Percentiles rank a stretch among this genome's conserved stretches.
phyloP scores from a whole-genome alignment of 2,113 vertebrate species.

The Ailuropoda melanoleuca region DNA sequence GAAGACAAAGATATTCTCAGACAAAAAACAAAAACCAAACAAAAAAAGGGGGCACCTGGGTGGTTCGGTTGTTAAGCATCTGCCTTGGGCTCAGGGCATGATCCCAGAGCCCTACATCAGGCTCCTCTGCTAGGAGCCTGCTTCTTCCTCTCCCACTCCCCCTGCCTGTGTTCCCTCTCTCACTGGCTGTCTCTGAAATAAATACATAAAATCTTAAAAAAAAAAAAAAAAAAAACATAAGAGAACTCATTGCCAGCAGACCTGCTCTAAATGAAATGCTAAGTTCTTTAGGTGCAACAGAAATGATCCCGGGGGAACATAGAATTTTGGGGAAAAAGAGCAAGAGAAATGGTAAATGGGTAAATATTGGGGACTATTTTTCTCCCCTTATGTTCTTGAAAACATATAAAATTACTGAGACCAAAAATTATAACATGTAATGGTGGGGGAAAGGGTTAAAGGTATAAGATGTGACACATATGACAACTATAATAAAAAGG shows the following conservation, averaged over 20 bases:
- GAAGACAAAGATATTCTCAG: not conserved
- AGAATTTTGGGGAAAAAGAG: not conserved
- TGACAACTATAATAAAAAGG: not conserved
- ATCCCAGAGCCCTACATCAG: too few relatives aligned
- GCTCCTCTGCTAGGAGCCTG: too few relatives aligned
- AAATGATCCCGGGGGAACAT: not conserved
- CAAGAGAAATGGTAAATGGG: not conserved
- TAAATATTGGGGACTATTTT: not conserved
- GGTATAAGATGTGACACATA: not conserved
- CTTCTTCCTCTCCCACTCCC: too few relatives aligned
- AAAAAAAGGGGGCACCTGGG: too few relatives aligned
- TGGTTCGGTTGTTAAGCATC: too few relatives aligned
- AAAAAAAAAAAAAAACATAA: too few relatives aligned
- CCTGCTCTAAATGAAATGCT: not conserved
- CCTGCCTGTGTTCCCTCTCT: too few relatives aligned
- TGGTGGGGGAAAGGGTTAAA: not conserved
- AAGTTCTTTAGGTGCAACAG: not conserved
- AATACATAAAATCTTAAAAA: not conserved
- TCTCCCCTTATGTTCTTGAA: not conserved
- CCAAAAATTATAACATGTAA: not conserved
- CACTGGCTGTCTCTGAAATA: too few relatives aligned
- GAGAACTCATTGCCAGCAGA: not conserved
- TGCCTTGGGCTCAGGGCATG: too few relatives aligned
- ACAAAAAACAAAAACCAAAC: not conserved
- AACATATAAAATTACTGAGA: not conserved